Evolutionary conservation across 2,797 vertebrate genomes (phyloP).

Genomic region (Myripristis murdjan): DNA sequence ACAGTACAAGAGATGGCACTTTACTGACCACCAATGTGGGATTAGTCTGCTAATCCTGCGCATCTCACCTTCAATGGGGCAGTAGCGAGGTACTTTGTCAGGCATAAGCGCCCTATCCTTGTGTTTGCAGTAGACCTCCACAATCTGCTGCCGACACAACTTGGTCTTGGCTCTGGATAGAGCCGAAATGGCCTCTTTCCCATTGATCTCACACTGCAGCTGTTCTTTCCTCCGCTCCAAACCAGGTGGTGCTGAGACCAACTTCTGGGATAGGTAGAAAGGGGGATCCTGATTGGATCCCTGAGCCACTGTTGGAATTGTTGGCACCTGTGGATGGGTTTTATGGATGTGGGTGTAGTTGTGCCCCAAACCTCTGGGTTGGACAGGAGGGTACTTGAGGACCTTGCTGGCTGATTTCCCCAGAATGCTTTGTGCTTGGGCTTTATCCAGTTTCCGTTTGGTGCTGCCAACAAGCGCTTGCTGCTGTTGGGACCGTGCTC

Average conservation of each 20-base stretch:
- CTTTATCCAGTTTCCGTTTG: conserved; percentile 88
- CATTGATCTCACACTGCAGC: conserved; percentile 92
- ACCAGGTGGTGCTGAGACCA: conserved; percentile 61
- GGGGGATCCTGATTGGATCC: conserved; percentile 55
- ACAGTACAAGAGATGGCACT: too few relatives aligned
- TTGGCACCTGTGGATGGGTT: conserved; percentile 36
- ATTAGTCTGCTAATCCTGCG: background rate
- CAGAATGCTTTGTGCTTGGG: conserved; percentile 79
- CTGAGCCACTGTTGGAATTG: background rate
- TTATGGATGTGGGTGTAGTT: conserved; percentile 46
- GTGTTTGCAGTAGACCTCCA: conserved; percentile 93
- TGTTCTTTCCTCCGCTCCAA: conserved; percentile 82
- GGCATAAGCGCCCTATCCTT: conserved; percentile 93
- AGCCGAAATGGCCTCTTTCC: conserved; percentile 96
- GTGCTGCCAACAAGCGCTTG: conserved; percentile 15
- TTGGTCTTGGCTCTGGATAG: conserved; percentile 91
- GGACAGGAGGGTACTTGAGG: conserved; percentile 67
- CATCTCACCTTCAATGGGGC: conserved; percentile 92
- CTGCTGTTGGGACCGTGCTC: conserved; percentile 87
- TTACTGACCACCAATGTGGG: too few relatives aligned
- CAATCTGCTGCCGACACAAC: conserved; percentile 94
- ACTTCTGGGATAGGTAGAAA: conserved; percentile 46
- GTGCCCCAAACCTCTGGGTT: conserved; percentile 29
- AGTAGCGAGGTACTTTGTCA: conserved; percentile 90
- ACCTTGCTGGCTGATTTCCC: conserved; percentile 86